Conservation (phyloP, 1,140 invertebrate species). For the Aethina tumida region DNA sequence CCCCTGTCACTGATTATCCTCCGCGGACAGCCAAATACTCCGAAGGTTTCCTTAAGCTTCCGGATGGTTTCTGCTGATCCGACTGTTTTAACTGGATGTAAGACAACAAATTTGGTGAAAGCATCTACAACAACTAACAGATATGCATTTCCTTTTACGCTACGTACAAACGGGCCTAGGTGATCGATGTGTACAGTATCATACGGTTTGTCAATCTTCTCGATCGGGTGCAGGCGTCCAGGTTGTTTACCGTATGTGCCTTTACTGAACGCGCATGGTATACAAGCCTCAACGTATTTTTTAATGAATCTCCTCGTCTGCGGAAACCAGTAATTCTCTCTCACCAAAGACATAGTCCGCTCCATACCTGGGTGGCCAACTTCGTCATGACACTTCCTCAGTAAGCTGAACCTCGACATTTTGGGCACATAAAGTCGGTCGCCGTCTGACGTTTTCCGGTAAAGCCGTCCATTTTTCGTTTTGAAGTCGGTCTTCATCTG, state of each 20-base stretch:
- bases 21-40: constrained; percentile 18
- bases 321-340: constrained; percentile 30
- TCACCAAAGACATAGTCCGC: constrained; percentile 23
- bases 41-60: constrained; percentile 11
- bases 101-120: constrained; percentile 28
- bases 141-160: constrained; percentile 19
- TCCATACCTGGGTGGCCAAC: constrained; percentile 28
- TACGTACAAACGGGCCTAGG: constrained; percentile 21
- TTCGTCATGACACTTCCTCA: constrained; percentile 28
- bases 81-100: constrained; percentile 7
- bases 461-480: constrained; percentile 23
- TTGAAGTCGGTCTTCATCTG: constrained; percentile 20
- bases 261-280: constrained; percentile 12
- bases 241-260: constrained; percentile 1
- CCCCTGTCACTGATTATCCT: constrained; percentile 24
- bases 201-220: constrained; percentile 9
- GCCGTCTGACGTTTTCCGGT: constrained; percentile 18
- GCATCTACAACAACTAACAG: constrained; percentile 33
- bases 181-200: constrained; percentile 27
- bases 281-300: constrained; percentile 18
- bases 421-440: constrained; percentile 27
- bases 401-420: constrained; percentile 23
- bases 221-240: constrained; percentile 7
- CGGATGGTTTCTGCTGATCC: constrained; percentile 4
- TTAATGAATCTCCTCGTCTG: constrained; percentile 24